A percentile compares a stretch with the other conserved stretches of the same genome.
Evolutionary conservation across 1,140 invertebrate genomes (phyloP).

Genomic region (Choristoneura fumiferana): DNA sequence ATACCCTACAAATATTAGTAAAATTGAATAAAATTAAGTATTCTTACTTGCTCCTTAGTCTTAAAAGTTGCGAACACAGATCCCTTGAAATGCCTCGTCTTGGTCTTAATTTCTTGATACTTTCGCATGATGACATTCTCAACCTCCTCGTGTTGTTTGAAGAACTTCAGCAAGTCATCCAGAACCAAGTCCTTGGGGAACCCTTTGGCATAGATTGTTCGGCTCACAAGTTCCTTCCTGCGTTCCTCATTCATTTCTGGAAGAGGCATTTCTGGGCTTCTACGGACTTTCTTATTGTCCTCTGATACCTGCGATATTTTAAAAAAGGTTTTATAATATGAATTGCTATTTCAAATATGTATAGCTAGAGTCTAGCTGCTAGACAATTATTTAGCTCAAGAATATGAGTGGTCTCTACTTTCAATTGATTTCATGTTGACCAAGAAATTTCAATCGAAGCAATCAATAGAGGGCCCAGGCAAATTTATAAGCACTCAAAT

Average conservation of each 20-base stretch:
- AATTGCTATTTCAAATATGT: no score
- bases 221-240: constrained; percentile 85
- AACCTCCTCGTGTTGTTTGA: constrained; percentile 84
- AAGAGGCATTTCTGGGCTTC: constrained; percentile 86
- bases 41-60: constrained; percentile 81
- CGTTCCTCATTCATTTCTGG: constrained; percentile 92
- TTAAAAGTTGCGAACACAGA: constrained; percentile 93
- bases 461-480: no score
- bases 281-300: constrained; percentile 89
- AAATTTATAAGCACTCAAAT: no score
- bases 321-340: constrained; percentile 80
- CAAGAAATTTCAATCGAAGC: no score
- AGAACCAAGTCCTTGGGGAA: constrained; percentile 87
- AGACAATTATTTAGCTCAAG: no score
- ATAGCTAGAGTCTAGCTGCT: no score
- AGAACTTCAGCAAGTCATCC: constrained; percentile 86
- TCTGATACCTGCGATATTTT: constrained; percentile 82
- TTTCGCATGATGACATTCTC: constrained; percentile 89
- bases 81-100: constrained; percentile 89
- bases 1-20: constrained; percentile 38
- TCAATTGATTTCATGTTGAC: not conserved
- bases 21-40: constrained; percentile 74
- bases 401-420: no score
- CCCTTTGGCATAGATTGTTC: constrained; percentile 94
- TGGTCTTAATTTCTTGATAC: constrained; percentile 82